Evolutionary conservation across 2,888 invertebrate species (phyloP).

Genomic region (Zootermopsis nevadensis): DNA sequence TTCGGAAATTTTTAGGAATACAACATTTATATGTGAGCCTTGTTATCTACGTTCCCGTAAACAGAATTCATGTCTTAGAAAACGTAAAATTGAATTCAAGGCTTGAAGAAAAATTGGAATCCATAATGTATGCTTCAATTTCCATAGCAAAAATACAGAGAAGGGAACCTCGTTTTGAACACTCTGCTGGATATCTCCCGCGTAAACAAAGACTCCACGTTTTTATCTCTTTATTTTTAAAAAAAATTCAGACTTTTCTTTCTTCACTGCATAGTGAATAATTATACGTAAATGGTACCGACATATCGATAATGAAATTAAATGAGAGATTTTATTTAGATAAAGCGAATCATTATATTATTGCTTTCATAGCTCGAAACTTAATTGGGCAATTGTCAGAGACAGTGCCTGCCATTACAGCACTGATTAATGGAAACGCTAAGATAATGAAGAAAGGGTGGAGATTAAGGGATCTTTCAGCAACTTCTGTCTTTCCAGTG

Average conservation of each 20-base stretch:
- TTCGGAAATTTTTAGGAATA: no score
- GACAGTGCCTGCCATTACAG: conserved; percentile 41
- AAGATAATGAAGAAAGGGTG: conserved; percentile 45
- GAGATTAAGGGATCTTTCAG: not conserved
- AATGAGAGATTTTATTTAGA: conserved; percentile 6
- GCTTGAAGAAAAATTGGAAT: not conserved
- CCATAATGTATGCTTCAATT: not conserved
- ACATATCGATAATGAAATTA: conserved; percentile 22
- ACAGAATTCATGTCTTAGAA: not conserved
- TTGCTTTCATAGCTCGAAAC: conserved; percentile 2
- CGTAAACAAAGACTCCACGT: not conserved
- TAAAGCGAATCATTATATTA: conserved; percentile 2
- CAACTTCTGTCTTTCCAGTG: not conserved
- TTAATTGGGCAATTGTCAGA: conserved; percentile 49
- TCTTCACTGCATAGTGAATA: not conserved
- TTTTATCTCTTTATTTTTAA: not conserved
- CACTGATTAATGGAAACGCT: conserved; percentile 45
- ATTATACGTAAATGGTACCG: not conserved
- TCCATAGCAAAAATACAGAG: not conserved
- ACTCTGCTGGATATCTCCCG: not conserved
- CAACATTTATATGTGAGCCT: no score
- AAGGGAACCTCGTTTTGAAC: not conserved
- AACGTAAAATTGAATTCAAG: not conserved
- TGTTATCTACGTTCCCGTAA: not conserved
- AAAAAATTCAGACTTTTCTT: not conserved